phyloP scores from a whole-genome alignment of 2,888 invertebrate genomes.

The Oscheius onirici region DNA sequence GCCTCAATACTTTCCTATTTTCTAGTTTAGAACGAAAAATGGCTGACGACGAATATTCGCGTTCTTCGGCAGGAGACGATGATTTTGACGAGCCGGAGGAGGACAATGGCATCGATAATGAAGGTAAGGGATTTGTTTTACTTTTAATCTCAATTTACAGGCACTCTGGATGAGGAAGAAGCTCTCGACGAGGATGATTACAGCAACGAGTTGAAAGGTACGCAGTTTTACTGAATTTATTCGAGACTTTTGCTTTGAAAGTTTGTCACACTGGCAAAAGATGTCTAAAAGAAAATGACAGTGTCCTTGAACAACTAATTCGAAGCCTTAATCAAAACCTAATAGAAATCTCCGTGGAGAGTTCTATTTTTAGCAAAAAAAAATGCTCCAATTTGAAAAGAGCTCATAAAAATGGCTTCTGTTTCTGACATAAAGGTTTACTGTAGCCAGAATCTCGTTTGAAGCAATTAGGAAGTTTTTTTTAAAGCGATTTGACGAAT shows the following conservation, averaged over 20 bases:
- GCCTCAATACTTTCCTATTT: neutral
- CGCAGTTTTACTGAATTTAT: neutral
- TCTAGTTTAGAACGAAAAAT: neutral
- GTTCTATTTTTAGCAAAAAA: too few relatives aligned
- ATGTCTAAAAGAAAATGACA: too few relatives aligned
- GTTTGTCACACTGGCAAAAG: too few relatives aligned
- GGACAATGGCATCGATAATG: slow-evolving; percentile 60
- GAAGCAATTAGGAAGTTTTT: too few relatives aligned
- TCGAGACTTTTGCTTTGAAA: neutral
- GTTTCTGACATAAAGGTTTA: too few relatives aligned
- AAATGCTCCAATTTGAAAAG: too few relatives aligned
- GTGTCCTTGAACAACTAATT: too few relatives aligned
- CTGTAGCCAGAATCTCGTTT: too few relatives aligned
- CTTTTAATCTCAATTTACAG: slow-evolving; percentile 43
- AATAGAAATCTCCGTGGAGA: too few relatives aligned
- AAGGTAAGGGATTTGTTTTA: slow-evolving; percentile 44
- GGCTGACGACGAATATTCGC: slow-evolving; percentile 27
- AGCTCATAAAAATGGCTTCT: too few relatives aligned
- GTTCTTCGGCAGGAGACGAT: slow-evolving; percentile 30
- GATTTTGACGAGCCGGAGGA: slow-evolving; percentile 18
- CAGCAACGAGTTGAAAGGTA: slow-evolving; percentile 58
- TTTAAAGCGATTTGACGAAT: too few relatives aligned
- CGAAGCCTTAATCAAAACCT: too few relatives aligned
- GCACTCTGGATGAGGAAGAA: slow-evolving; percentile 67
- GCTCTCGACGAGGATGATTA: slow-evolving; percentile 56